These are phyloP conservation scores for Ciona savignyi DNA, from an alignment of 23 tunicate genomes.

Conservation along the genomic window DNA sequence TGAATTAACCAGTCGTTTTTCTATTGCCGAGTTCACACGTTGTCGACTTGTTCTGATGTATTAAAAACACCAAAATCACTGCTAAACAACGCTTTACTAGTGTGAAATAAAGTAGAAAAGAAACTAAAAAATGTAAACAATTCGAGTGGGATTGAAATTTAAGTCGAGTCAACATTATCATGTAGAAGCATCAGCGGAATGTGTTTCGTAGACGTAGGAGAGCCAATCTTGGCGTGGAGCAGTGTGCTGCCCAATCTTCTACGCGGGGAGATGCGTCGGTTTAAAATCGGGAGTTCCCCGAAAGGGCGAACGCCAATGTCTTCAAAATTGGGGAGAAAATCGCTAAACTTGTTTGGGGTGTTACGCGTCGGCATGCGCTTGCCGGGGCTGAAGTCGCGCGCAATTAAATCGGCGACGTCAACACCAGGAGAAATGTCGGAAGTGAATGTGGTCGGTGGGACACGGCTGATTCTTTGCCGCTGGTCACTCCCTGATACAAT, in stretches of 20 bases:
- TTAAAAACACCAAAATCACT: too few species aligned
- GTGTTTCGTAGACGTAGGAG: conserved; percentile 16
- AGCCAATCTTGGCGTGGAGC: conserved; percentile 10
- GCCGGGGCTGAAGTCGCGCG: background rate
- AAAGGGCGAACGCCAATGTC: conserved; percentile 8
- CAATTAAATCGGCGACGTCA: background rate
- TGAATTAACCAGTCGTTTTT: too few species aligned
- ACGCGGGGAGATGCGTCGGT: background rate
- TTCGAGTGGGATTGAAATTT: too few species aligned
- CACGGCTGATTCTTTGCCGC: conserved; percentile 1
- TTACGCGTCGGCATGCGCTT: background rate
- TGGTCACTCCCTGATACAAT: conserved; percentile 13
- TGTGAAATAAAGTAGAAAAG: too few species aligned
- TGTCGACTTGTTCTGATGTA: too few species aligned
- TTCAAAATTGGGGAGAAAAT: background rate
- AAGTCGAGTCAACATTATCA: conserved; percentile 3
- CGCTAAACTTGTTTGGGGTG: background rate
- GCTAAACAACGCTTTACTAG: too few species aligned
- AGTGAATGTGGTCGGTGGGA: background rate
- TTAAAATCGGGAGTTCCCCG: background rate
- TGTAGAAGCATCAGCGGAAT: conserved; percentile 12
- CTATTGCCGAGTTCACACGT: too few species aligned
- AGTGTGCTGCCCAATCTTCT: conserved; percentile 3
- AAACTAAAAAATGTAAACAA: too few species aligned
- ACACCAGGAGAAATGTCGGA: background rate